Evolutionary conservation across 2,888 invertebrate species (phyloP).

Genomic region (Cheilosia variabilis): DNA sequence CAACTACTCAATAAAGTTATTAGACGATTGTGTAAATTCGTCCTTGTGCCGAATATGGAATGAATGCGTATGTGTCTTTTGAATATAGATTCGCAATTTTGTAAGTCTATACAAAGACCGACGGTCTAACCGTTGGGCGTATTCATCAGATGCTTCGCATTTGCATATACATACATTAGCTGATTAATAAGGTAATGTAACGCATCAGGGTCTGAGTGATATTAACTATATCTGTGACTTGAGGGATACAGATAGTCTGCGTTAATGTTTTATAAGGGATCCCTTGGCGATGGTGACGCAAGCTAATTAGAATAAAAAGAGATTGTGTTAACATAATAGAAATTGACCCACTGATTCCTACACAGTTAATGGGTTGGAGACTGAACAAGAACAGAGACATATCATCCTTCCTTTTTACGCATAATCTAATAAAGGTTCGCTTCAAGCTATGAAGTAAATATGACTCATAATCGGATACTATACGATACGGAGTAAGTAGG

Average conservation of each 20-base stretch:
- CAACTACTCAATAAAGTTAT: slow-evolving; percentile 41
- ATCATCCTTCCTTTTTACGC: background rate
- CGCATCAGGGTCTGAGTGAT: background rate
- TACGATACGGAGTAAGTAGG: slow-evolving; percentile 21
- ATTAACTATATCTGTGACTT: background rate
- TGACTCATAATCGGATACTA: slow-evolving; percentile 32
- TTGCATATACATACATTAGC: background rate
- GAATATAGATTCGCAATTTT: background rate
- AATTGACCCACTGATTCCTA: too few species aligned
- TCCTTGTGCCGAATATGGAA: slow-evolving; percentile 40
- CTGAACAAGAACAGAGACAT: too few species aligned
- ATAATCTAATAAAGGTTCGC: background rate
- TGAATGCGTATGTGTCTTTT: slow-evolving; percentile 20
- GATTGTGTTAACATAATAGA: too few species aligned
- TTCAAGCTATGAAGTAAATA: background rate
- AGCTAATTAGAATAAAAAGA: background rate
- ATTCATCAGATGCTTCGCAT: background rate
- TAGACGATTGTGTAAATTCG: slow-evolving; percentile 37
- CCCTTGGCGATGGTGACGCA: background rate
- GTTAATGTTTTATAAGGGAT: background rate
- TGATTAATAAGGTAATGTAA: background rate
- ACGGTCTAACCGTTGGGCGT: background rate
- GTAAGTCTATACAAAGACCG: background rate
- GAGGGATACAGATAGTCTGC: background rate
- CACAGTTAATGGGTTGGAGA: too few species aligned